Base-by-base conservation (phyloP, 2,797 vertebrate species). In the Threskiornis aethiopicus region DNA sequence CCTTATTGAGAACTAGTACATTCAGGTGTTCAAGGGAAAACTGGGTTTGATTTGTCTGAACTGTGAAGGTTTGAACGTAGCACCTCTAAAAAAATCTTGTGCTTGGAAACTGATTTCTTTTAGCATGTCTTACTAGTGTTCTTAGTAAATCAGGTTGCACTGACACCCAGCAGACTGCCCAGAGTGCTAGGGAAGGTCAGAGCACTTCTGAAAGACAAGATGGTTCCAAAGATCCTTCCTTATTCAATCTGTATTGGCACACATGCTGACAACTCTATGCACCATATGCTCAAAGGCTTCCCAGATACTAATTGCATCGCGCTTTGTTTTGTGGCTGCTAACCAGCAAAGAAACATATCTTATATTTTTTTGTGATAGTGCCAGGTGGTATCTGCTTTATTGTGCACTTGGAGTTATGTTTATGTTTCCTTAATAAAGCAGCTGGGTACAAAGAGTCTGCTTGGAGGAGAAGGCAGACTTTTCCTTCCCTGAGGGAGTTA, bases 21-120 rank as follows among this genome's bases (percentile, higher is more conserved):
- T 62, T 95, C 64, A 72, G 82, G 64, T 73, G 59, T 77, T 89
- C 28, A 52, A 66, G 49, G 55, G 49, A 83, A 94, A 90, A 83
- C 12, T 64, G 13, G 26, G 37, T 90, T 93, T 95, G 62, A 77
- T 90, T 90, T 49, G 37, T 39, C 73, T 94, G 71, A 95, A 37
- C 41, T 91, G 29, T 55, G 59, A 66, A 72, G 12, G 37, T 77
- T 91, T 87, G 91, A 96, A 94, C 95, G 88, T 76, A 90, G 41
- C 35, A 91, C 31, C 28, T 84, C 62, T 95, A 54, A 81, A 84
- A 78, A 49, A 10, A 11, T 29, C 31, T 33, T 90, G 20, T 86
- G 54, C 46, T 52, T 88, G 70, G 51, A 84, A 88, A 88, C 58
- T 24, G 22, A 58, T 28, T 59, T 94, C 28, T 65, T 90, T 79